A percentile compares a stretch with the other conserved stretches of the same genome.
Evolutionary conservation across 2,888 invertebrate species (phyloP).

Genomic region (Monopis laevigella): DNA sequence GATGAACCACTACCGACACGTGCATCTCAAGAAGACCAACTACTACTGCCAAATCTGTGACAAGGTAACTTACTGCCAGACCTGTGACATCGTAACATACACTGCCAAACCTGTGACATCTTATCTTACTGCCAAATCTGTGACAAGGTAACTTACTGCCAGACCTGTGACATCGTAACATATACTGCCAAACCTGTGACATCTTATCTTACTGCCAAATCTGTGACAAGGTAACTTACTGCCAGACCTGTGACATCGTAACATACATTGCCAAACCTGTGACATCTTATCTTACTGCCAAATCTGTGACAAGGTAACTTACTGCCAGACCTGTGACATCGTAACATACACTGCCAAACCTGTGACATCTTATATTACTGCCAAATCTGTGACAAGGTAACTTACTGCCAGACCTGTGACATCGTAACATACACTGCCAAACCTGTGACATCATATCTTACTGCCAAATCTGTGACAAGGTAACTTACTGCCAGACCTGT

Average conservation of each 20-base stretch:
- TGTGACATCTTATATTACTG: neutral
- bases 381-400: neutral
- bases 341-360: neutral
- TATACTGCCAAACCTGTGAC: neutral
- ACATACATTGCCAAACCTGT: neutral
- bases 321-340: neutral
- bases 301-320: slow-evolving; percentile 26
- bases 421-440: neutral
- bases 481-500: neutral
- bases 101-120: neutral
- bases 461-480: slow-evolving; percentile 1
- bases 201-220: slow-evolving; percentile 20
- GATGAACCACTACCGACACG: slow-evolving; percentile 30
- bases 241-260: neutral
- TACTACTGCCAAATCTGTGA: slow-evolving; percentile 26
- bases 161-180: neutral
- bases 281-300: slow-evolving; percentile 20
- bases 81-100: neutral
- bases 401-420: neutral
- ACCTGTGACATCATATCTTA: slow-evolving; percentile 1
- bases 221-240: slow-evolving; percentile 26
- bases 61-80: slow-evolving; percentile 21
- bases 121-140: slow-evolving; percentile 23
- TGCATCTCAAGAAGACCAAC: slow-evolving; percentile 27
- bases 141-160: slow-evolving; percentile 23